Evolutionary conservation across 2,888 invertebrate species (phyloP), one percentile per base, ranked within the genome.

Genomic region (Ectemnius cavifrons): DNA sequence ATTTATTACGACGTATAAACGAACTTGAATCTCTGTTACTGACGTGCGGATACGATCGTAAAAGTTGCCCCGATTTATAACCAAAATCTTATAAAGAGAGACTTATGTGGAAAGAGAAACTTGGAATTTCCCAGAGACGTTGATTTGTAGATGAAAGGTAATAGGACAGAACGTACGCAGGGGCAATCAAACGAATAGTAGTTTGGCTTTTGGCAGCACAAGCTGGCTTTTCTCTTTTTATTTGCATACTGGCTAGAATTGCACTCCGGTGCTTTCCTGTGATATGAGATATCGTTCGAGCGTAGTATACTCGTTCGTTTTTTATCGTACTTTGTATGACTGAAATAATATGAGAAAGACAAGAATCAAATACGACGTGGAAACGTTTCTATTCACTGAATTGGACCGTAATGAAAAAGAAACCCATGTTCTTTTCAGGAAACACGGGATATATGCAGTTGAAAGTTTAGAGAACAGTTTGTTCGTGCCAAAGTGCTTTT

Each of bases 1-100:
- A 90, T 90, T 90, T 90, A 90, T 90, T 90, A 84, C 85, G 85
- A 87, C 83, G 85, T 87, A 87, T 89, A 85, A 86, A 85, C 82
- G 85, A 89, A 83, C 82, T 82, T 80, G 86, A 89, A 90, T 90
- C 89, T 90, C 89, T 87, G 77, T 70, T 79, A 74, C 72, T 83
- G 84, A 78, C 83, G 79, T 85, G 84, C 78, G 82, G 77, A 84
- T 83, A 84, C 80, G 82, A 81, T 84, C 80, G 77, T 84, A 81
- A 84, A 66, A 80, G 80, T 88, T 86, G 83, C 84, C 83, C 83
- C 81, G 88, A 85, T 84, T 88, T 89, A 88, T 88, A 87, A 88
- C 89, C 89, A 83, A 87, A 75, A 71, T 87, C 87, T 37, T 37
- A 37, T 37, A 83, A 87, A 77, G 71, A 71, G 6, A 52, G 52